These are phyloP conservation scores for Drosophila saltans DNA, from an alignment of 1,140 invertebrate species.

Conservation along the genomic window DNA sequence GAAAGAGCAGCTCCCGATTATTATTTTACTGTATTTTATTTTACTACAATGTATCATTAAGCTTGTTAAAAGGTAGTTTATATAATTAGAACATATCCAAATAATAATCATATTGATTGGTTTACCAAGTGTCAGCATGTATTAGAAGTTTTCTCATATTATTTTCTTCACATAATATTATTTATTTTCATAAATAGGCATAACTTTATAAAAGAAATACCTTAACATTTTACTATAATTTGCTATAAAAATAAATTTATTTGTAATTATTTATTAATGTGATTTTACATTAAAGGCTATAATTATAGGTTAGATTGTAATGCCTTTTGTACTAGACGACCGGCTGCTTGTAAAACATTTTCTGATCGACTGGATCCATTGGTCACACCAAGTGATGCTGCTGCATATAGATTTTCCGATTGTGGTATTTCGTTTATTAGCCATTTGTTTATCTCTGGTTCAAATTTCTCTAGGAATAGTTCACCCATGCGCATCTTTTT, in stretches of 20 bases:
- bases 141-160: no score
- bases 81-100: no score
- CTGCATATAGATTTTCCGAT: slow-evolving; percentile 34
- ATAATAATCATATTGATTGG: no score
- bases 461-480: slow-evolving; percentile 66
- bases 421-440: slow-evolving; percentile 46
- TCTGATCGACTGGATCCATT: slow-evolving; percentile 60
- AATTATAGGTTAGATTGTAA: slow-evolving; percentile 24
- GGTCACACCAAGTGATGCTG: slow-evolving; percentile 53
- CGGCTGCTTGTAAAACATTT: slow-evolving; percentile 49
- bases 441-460: slow-evolving; percentile 67
- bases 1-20: no score
- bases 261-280: slow-evolving; percentile 22
- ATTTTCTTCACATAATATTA: no score
- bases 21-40: no score
- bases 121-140: no score
- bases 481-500: slow-evolving; percentile 62
- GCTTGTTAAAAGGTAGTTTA: no score
- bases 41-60: no score
- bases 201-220: neutral
- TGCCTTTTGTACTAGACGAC: slow-evolving; percentile 53
- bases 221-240: neutral
- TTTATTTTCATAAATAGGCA: no score
- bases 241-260: slow-evolving; percentile 51
- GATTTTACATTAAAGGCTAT: slow-evolving; percentile 25